Base-by-base conservation (phyloP, 2,113 vertebrate species). In the Triplophysa dalaica region DNA sequence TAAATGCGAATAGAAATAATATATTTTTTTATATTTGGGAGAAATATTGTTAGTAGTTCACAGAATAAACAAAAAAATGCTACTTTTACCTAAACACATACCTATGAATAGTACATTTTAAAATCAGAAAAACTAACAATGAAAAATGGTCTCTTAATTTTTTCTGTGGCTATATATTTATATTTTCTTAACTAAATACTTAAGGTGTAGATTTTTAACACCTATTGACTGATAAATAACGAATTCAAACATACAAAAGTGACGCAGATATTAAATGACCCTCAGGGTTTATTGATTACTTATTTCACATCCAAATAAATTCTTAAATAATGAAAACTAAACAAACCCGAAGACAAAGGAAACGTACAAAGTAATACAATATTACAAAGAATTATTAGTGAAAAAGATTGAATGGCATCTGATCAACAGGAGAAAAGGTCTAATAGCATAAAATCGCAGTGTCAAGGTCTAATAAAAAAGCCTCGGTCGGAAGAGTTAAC, bases 271-370 rank as follows among this genome's bases (percentile, higher is more conserved):
- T 10, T 24, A 61, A 67, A 8, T 63, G 74, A 80, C 76, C 66
- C 50, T 79, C 61, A n/a, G 61, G 64, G 48, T 86, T 81, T 81
- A 74, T 82, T 83, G 43, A 77, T 45, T 60, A 43, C 73, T 68
- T n/a, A 82, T 62, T 45, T 82, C 38, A 84, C 65, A 84, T 84
- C 76, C 75, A 78, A 83, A 84, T 70, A 62, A 77, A 66, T 75
- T 81, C 77, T 85, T 85, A 87, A 86, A 86, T 83, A 77, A 83
- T 76, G 68, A 83, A 81, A 76, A 70, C 73, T 68, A 78, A 85
- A 82, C 72, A 77, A 72, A 72, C 79, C 81, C 61, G 48, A 64
- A 75, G 63, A 83, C 58, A 78, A 62, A 83, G 38, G 79, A 85
- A 79, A 24, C 52, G 70, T 81, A 85, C 73, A 85, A 83, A 80